Percentiles rank a stretch among this genome's conserved stretches.
Conservation (phyloP, 1,140 invertebrate genomes). For the Mylabris phalerata region DNA sequence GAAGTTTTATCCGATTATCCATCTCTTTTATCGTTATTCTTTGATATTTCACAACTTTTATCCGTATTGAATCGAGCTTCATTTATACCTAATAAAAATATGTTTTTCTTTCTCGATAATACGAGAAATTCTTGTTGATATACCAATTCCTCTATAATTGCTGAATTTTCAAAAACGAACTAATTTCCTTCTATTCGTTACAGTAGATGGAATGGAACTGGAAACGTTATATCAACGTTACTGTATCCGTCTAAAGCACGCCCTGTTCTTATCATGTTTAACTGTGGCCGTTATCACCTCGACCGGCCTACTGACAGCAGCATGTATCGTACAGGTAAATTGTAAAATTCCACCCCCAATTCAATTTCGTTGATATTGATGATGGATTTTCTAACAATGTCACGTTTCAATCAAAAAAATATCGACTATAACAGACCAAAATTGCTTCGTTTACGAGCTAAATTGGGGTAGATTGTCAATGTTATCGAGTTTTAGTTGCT, state of each 20-base stretch:
- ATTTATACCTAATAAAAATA: no score
- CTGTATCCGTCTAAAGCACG: slow-evolving; percentile 56
- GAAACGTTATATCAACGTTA: slow-evolving; percentile 58
- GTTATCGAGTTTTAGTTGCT: neutral
- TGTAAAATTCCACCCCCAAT: neutral
- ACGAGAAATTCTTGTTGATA: no score
- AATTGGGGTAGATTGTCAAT: slow-evolving; percentile 1
- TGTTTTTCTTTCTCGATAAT: no score
- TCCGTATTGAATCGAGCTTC: no score
- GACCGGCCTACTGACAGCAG: slow-evolving; percentile 44
- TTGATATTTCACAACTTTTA: no score
- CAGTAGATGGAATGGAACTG: slow-evolving; percentile 55
- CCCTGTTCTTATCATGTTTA: slow-evolving; percentile 55
- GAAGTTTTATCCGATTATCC: no score
- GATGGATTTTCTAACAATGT: no score
- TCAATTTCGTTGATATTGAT: neutral
- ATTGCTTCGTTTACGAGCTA: neutral
- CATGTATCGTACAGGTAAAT: slow-evolving; percentile 45
- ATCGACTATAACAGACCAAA: neutral
- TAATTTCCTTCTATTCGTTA: slow-evolving; percentile 34
- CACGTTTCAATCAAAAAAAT: neutral
- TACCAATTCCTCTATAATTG: no score
- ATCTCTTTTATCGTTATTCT: no score
- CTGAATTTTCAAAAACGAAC: no score
- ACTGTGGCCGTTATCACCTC: slow-evolving; percentile 47